Percentiles rank a stretch among this genome's conserved stretches.
Conservation (phyloP, 1,140 invertebrate genomes). For the Micrasema longulum region DNA sequence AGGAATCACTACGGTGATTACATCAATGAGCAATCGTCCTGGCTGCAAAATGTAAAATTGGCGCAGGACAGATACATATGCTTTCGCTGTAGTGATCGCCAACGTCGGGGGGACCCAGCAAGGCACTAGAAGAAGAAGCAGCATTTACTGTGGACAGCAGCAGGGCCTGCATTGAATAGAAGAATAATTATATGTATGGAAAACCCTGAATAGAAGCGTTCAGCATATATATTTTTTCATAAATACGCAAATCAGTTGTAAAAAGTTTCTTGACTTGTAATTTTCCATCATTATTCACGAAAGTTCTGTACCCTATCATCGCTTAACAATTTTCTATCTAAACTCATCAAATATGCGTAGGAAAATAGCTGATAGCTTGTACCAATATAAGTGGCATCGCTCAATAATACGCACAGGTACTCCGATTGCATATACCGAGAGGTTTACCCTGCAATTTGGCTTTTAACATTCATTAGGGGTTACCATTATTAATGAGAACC, state of each 20-base stretch:
- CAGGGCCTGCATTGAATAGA: too few relatives aligned
- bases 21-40: too few relatives aligned
- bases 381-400: background rate
- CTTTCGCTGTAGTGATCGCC: too few relatives aligned
- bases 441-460: conserved; percentile 8
- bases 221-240: too few relatives aligned
- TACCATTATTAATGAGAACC: conserved; percentile 24
- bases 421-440: background rate
- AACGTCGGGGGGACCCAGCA: too few relatives aligned
- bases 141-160: too few relatives aligned
- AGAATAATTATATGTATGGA: too few relatives aligned
- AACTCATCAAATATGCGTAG: conserved; percentile 31
- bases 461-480: conserved; percentile 27
- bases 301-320: conserved; percentile 14
- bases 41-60: too few relatives aligned
- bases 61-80: too few relatives aligned
- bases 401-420: conserved; percentile 20
- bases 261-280: conserved; percentile 12
- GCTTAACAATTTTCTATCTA: conserved; percentile 1
- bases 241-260: background rate
- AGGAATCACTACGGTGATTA: too few relatives aligned
- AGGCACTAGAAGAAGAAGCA: too few relatives aligned
- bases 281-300: conserved; percentile 10
- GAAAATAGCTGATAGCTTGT: conserved; percentile 7
- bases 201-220: too few relatives aligned